Base-by-base conservation (phyloP, 2,113 vertebrate genomes). In the Psilopsiagon aurifrons region DNA sequence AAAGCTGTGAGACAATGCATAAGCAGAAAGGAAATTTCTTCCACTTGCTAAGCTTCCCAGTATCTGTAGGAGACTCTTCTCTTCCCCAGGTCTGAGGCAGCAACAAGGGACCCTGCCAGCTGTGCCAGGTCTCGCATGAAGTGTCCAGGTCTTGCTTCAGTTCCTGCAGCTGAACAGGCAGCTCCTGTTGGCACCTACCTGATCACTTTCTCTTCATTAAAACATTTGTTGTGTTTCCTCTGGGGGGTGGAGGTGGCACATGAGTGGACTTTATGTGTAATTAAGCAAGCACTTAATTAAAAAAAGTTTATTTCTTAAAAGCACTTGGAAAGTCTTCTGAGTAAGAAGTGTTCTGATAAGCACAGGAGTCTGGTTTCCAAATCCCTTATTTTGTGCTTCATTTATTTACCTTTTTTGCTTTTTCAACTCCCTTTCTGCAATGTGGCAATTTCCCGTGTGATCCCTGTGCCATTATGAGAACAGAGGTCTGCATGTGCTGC, bases 401-500 rank as follows among this genome's bases (percentile, higher is more conserved):
- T 85, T 79, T 70, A 43, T 93, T 79, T 77, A 8, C 24, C 3
- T 37, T 73, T 47, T 62, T 71, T 74, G 2, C 60, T 35, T 73
- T 95, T 88, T 71, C 49, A 35, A 3, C 59, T 71, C 8, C 2
- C 41, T 94, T 91, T 86, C 63, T 83, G 46, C 55, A n/a, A 0
- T 71, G 67, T 54, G 59, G 54, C 49, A 15, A 15, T 63, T 83
- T 57, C 47, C 37, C 60, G 17, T 0, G 0, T 13, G 55, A 46
- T 69, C 27, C 28, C 37, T 8, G 0, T 73, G 47, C 69, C 7
- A 1, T 52, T 75, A 13, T 1, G 5, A 0, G 2, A 55, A 13
- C 12, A 6, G 79, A 71, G 54, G 11, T 54, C 54, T 57, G 9
- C 3, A 0, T 55, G 81, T 79, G 44, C 31, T 51, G 59, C 73